Evolutionary conservation across 2,888 invertebrate genomes (phyloP).

Genomic region (Maniola hyperantus): DNA sequence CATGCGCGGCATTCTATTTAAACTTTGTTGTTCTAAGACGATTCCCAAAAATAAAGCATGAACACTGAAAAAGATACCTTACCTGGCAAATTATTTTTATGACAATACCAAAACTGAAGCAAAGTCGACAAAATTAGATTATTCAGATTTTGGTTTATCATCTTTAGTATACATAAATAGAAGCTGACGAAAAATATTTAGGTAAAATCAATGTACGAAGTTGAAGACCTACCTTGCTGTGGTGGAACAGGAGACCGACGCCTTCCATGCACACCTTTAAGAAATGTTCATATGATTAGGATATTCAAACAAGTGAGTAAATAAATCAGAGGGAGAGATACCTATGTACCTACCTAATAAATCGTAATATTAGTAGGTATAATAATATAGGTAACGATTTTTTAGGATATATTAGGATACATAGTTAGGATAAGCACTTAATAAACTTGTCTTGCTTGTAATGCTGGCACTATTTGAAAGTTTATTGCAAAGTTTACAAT

Average conservation of each 20-base stretch:
- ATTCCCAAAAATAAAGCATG: constrained; percentile 66
- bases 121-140: constrained; percentile 4
- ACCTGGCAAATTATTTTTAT: constrained; percentile 57
- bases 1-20: constrained; percentile 54
- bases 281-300: constrained; percentile 8
- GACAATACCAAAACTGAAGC: constrained; percentile 59
- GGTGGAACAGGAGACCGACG: constrained; percentile 98
- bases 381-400: too few relatives aligned
- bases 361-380: too few relatives aligned
- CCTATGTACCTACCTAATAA: too few relatives aligned
- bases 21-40: constrained; percentile 54
- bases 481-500: too few relatives aligned
- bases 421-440: too few relatives aligned
- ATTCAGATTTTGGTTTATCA: constrained; percentile 63
- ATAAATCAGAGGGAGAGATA: too few relatives aligned
- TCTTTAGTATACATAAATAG: constrained; percentile 55
- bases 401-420: too few relatives aligned
- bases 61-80: constrained; percentile 71
- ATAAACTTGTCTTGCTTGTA: too few relatives aligned
- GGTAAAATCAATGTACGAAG: constrained; percentile 42
- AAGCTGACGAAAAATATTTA: constrained; percentile 70
- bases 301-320: too few relatives aligned
- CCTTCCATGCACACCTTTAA: constrained; percentile 98
- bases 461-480: too few relatives aligned
- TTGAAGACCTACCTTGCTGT: constrained; percentile 94